Evolutionary conservation across 2,113 vertebrate species (phyloP).

Genomic region (Todiramphus saurophagus): DNA sequence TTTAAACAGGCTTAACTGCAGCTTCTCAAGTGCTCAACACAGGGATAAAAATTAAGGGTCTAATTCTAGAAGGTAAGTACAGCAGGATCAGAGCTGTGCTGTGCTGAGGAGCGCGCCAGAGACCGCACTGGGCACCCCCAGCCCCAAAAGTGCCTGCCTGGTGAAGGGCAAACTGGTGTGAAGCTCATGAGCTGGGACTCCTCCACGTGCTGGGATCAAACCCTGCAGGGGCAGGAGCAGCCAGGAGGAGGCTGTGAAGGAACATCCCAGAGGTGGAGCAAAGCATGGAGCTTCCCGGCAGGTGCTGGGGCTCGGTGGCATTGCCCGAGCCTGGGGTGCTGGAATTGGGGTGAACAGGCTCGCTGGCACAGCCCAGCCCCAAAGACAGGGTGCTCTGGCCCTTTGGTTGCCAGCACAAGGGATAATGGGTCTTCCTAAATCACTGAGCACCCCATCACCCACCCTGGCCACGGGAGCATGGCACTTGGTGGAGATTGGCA

Average conservation of each 20-base stretch:
- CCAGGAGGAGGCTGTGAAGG: neutral
- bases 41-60: slow-evolving; percentile 65
- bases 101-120: accelerated
- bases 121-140: accelerated
- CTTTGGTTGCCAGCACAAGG: neutral
- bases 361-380: neutral
- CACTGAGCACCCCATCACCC: accelerated
- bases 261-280: accelerated
- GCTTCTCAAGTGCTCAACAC: slow-evolving; percentile 61
- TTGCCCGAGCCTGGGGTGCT: neutral
- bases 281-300: accelerated
- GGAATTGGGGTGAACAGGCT: accelerated
- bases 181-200: neutral
- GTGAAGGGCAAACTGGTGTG: accelerated
- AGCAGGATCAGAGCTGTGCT: slow-evolving; percentile 10
- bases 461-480: accelerated
- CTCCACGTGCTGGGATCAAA: accelerated
- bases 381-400: neutral
- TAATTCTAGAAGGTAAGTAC: slow-evolving; percentile 72
- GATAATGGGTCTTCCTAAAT: neutral
- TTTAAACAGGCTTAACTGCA: slow-evolving; percentile 53
- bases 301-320: accelerated
- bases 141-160: neutral
- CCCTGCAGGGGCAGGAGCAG: neutral
- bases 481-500: neutral